Evolutionary conservation across 2,113 vertebrate species (phyloP).

Genomic region (Aramus guarauna): DNA sequence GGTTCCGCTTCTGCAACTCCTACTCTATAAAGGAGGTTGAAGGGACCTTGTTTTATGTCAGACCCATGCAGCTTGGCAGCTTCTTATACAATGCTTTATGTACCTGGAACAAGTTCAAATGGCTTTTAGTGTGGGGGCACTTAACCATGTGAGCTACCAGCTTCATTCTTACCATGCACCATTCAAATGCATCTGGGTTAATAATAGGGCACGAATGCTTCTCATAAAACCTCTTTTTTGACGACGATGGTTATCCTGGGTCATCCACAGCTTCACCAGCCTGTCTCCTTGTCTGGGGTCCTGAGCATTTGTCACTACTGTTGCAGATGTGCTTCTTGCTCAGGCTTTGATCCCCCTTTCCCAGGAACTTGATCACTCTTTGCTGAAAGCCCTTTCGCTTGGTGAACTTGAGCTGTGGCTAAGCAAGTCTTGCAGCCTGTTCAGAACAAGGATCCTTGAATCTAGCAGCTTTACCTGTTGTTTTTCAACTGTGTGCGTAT

Average conservation of each 20-base stretch:
- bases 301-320: not conserved
- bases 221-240: not conserved
- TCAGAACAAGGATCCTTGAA: not conserved
- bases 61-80: not conserved
- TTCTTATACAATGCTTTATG: not conserved
- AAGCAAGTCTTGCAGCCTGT: not conserved
- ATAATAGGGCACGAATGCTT: not conserved
- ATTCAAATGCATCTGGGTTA: not conserved
- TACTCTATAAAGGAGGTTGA: not conserved
- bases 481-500: not conserved
- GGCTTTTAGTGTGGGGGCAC: not conserved
- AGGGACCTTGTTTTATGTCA: constrained; percentile 19
- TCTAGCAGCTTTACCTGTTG: not conserved
- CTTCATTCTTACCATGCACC: not conserved
- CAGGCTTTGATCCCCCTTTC: not conserved
- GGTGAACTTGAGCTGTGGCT: not conserved
- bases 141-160: not conserved
- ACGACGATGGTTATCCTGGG: not conserved
- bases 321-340: not conserved
- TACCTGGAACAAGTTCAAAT: not conserved
- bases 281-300: not conserved
- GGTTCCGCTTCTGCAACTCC: not conserved
- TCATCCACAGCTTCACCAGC: not conserved
- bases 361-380: not conserved
- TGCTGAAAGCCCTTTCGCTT: not conserved